Base-by-base conservation (phyloP, 2,113 vertebrate genomes). In the Grallaria varia region DNA sequence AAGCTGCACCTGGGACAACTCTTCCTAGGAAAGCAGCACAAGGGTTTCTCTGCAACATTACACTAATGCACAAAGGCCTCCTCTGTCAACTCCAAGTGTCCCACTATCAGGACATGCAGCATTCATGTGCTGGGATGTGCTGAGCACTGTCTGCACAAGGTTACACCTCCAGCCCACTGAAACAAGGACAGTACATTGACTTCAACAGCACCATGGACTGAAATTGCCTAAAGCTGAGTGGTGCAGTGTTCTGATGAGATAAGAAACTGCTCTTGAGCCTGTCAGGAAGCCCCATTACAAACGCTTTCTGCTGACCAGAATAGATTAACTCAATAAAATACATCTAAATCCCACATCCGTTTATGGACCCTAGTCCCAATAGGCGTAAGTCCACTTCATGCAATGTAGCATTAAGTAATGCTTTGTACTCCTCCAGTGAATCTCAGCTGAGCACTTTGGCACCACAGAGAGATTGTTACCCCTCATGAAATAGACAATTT, bases 261-360 rank as follows among this genome's bases (percentile, higher is more conserved):
- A 94, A 72, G 71, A 64, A 92, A 87, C 44, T 83, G 49, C 47
- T 82, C 66, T 94, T 92, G 44, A 87, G 53, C 49, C 56, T 64
- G 40, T 39, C 69, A 95, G 53, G 52, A 92, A 92, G 59, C 21
- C 62, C 23, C 47, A 62, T 49, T 53, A 60, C 37, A 84, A 94
- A 76, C 19, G 19, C n/a, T 82, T 94, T 82, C 84, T 79, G 69
- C 91, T 87, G 87, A 91, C 84, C 80, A 82, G 87, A 28, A 45
- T 33, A 84, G 87, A 93, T 94, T 91, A 93, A 91, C 52, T 87
- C 37, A 87, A 56, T 52, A 78, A 92, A 91, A 82, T 14, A 8
- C 68, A 91, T 79, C 40, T 94, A 91, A 94, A 94, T 84, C 87
- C 78, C 42, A 77, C 71, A 85, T 69, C 59, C 2, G 0, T 69